Percentiles rank a stretch among this genome's conserved stretches.
Evolutionary conservation across 1,140 invertebrate species (phyloP).

Genomic region (Caenorhabditis remanei): DNA sequence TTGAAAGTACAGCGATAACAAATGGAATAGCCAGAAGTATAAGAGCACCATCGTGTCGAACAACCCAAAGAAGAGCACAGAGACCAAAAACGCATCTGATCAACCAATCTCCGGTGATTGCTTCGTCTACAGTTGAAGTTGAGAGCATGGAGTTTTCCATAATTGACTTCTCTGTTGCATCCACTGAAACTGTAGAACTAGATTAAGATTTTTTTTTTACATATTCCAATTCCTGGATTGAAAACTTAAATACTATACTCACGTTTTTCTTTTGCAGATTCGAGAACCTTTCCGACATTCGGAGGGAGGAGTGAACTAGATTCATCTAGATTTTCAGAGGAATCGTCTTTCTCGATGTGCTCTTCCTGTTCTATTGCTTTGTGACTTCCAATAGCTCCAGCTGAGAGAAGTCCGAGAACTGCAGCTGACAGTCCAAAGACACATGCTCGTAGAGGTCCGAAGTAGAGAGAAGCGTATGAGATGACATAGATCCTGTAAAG

Average conservation of each 20-base stretch:
- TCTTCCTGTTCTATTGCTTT: constrained; percentile 46
- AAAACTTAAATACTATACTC: background rate
- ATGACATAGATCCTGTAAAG: constrained; percentile 75
- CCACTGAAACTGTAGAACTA: constrained; percentile 27
- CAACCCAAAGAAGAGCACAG: constrained; percentile 83
- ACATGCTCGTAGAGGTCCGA: constrained; percentile 79
- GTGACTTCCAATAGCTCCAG: constrained; percentile 77
- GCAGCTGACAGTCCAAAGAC: constrained; percentile 78
- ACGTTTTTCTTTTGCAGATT: constrained; percentile 37
- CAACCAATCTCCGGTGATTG: constrained; percentile 81
- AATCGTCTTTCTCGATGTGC: constrained; percentile 48
- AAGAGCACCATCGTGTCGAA: constrained; percentile 84
- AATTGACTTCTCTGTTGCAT: constrained; percentile 17
- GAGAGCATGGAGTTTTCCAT: constrained; percentile 23
- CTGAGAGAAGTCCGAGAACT: constrained; percentile 78
- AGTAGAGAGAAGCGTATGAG: constrained; percentile 78
- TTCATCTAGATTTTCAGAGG: constrained; percentile 38
- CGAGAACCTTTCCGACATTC: background rate
- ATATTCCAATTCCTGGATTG: background rate
- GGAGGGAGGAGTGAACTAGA: background rate
- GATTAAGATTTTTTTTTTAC: background rate
- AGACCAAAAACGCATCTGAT: constrained; percentile 83
- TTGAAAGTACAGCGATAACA: constrained; percentile 82
- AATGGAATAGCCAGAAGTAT: constrained; percentile 83
- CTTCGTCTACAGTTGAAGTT: constrained; percentile 52